Conservation (phyloP, 2,113 vertebrate species). For the Euleptes europaea region DNA sequence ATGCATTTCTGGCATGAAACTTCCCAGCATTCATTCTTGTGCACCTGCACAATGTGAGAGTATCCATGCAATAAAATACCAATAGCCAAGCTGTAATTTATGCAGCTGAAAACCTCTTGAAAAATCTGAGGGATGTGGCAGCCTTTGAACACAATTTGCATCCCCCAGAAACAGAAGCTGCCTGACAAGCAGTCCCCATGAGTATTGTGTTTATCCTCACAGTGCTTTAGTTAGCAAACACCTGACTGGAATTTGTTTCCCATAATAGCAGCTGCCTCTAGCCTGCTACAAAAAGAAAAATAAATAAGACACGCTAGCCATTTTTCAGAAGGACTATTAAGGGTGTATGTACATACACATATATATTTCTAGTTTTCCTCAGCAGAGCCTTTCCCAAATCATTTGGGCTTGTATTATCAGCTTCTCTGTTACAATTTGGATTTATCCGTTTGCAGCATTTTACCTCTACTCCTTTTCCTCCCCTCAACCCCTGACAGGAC, state of each 20-base stretch:
- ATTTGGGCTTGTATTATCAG: background rate
- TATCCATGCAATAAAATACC: background rate
- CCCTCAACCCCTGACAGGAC: background rate
- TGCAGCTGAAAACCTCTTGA: background rate
- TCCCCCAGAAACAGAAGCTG: background rate
- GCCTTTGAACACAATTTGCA: background rate
- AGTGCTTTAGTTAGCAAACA: background rate
- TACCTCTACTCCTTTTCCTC: background rate
- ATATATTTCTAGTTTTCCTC: background rate
- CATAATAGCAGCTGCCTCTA: background rate
- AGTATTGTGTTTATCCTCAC: background rate
- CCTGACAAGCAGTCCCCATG: background rate
- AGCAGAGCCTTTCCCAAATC: background rate
- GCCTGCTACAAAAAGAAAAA: background rate
- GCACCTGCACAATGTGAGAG: background rate
- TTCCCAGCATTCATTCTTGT: background rate
- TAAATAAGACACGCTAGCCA: too few relatives aligned
- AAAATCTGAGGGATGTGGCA: background rate
- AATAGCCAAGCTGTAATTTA: background rate
- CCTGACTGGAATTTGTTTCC: background rate
- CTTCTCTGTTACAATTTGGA: background rate
- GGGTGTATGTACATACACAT: too few relatives aligned
- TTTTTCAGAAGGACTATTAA: background rate
- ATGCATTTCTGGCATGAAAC: background rate
- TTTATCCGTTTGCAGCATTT: background rate